phyloP scores from a whole-genome alignment of 2,113 vertebrate species.

The Lynx canadensis region DNA sequence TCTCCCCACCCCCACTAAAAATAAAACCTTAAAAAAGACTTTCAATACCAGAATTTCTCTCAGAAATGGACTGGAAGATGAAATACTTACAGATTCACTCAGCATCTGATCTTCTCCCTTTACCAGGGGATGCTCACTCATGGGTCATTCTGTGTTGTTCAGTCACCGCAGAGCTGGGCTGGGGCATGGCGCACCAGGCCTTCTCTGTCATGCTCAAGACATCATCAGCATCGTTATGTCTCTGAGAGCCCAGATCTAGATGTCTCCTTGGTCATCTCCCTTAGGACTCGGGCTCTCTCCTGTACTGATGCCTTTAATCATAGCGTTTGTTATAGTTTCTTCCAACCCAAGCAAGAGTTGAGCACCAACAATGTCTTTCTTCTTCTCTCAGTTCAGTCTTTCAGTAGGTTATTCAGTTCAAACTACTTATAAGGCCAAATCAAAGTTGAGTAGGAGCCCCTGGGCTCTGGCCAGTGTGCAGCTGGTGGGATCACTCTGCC shows the following conservation, averaged over 20 bases:
- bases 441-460: neutral
- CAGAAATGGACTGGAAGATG: neutral
- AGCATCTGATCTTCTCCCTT: neutral
- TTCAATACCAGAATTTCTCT: neutral
- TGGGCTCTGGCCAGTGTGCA: neutral
- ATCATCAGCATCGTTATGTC: neutral
- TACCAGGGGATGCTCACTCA: neutral
- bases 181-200: neutral
- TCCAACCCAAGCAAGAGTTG: neutral
- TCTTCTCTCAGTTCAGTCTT: neutral
- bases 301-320: neutral
- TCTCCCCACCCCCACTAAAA: neutral
- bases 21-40: neutral
- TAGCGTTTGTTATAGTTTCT: neutral
- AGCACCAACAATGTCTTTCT: neutral
- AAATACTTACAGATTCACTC: neutral
- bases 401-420: neutral
- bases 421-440: neutral
- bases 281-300: neutral
- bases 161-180: neutral
- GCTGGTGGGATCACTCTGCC: neutral
- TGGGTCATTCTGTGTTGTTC: neutral
- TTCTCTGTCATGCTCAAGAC: neutral
- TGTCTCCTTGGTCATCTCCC: neutral
- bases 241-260: neutral